Evolutionary conservation across 2,113 vertebrate species (phyloP), one percentile per base, ranked within the genome.

Genomic region (Callospermophilus lateralis): DNA sequence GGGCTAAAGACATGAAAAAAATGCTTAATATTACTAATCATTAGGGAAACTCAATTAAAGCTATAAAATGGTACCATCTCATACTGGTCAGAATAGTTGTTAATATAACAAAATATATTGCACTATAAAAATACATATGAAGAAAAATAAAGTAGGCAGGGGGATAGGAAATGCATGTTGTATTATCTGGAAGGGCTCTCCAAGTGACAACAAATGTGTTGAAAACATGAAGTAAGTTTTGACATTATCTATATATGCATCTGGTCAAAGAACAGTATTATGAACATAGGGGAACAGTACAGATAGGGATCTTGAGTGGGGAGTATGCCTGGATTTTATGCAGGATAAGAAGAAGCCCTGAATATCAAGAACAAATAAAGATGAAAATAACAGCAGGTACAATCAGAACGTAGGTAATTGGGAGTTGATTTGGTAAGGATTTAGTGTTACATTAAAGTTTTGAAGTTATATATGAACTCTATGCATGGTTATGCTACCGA

Each of bases 111-210:
- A 24, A 6, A 70, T 28, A 86, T 58, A 92, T 17, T 78, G 5
- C 78, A 48, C 79, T 93, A 68, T 15, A 72, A 95, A 78, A 93
- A 73, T 68, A 93, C 65, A 39, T 65, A n/a, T 67, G 51, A 61
- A 84, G 34, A 93, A 81, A 58, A 65, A 37, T 78, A 68, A 92
- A 80, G n/a, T 48, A 39, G 28, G 22, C 34, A 87, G 84, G 12
- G 4, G n/a, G 67, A 70, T 51, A 28, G 13, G 20, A 87, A 90
- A 73, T 65, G 51, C 30, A 63, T 84, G 42, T 24, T 83, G 10
- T 10, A 39, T 26, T 93, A 32, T 63, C 42, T 1, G 63, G 30
- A 55, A 39, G 20, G 0, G 5, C 17, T 96, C 20, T 84, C 17
- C 48, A 58, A 74, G 22, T 73, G 28, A n/a, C 13, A 20, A 32